Evolutionary conservation across 30 jellyfish, hydroid and myxozoan genomes (phyloP).

Genomic region (Turritopsis dohrnii): DNA sequence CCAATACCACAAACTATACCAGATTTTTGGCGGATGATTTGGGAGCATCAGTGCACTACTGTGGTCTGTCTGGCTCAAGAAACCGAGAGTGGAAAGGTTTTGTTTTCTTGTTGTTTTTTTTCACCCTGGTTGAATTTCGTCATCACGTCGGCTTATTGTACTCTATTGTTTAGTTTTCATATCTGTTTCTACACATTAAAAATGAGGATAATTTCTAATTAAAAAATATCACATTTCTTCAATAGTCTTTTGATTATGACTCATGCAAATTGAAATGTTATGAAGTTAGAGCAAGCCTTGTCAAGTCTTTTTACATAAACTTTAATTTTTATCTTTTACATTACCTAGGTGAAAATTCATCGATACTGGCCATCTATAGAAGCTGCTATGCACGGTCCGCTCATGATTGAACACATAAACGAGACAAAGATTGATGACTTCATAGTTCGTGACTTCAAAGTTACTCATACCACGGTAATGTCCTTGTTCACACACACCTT

Average conservation of each 20-base stretch:
- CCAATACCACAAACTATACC: slow-evolving; percentile 74
- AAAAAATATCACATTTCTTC: too few species aligned
- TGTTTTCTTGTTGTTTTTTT: too few species aligned
- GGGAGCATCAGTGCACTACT: slow-evolving; percentile 76
- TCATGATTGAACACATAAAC: slow-evolving; percentile 49
- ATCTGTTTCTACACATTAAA: too few species aligned
- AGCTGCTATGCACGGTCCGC: slow-evolving; percentile 67
- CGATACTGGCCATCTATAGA: slow-evolving; percentile 76
- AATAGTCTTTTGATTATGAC: too few species aligned
- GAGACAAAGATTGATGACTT: slow-evolving; percentile 50
- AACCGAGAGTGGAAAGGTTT: slow-evolving; percentile 66
- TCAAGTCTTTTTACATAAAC: too few species aligned
- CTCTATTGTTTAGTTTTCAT: too few species aligned
- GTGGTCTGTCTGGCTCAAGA: slow-evolving; percentile 79
- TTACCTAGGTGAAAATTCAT: slow-evolving; percentile 64
- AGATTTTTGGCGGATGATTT: slow-evolving; percentile 88
- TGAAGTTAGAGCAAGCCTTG: too few species aligned
- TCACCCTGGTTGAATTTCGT: too few species aligned
- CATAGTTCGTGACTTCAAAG: slow-evolving; percentile 63
- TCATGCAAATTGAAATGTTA: too few species aligned
- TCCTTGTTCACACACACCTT: background rate
- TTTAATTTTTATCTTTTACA: background rate
- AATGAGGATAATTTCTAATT: too few species aligned
- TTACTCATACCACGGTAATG: slow-evolving; percentile 75
- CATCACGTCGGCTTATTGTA: too few species aligned